Evolutionary conservation across 2,888 invertebrate genomes (phyloP).

Genomic region (Prenolepis imparis): DNA sequence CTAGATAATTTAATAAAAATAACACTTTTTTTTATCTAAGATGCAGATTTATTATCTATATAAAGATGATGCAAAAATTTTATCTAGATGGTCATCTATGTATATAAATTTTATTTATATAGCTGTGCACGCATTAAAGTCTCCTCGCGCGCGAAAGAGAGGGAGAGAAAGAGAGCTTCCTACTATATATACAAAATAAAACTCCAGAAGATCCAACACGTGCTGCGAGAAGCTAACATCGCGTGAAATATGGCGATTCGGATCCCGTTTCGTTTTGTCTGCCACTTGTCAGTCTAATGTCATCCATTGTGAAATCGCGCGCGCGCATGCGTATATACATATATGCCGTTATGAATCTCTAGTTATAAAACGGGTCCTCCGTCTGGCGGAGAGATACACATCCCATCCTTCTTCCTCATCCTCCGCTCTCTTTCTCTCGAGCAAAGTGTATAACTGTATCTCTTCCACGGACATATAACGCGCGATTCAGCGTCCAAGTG

Average conservation of each 20-base stretch:
- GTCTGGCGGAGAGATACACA: slow-evolving; percentile 52
- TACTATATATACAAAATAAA: neutral
- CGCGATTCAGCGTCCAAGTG: slow-evolving; percentile 55
- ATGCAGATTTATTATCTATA: too few species aligned
- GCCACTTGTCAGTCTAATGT: slow-evolving; percentile 60
- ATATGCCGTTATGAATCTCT: slow-evolving; percentile 84
- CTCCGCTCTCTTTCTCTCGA: slow-evolving; percentile 25
- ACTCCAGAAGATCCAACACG: neutral
- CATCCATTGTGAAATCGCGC: slow-evolving; percentile 69
- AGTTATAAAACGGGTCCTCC: slow-evolving; percentile 81
- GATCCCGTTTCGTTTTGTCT: slow-evolving; percentile 62
- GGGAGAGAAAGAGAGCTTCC: neutral
- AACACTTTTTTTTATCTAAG: too few species aligned
- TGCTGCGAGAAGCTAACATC: slow-evolving; percentile 13
- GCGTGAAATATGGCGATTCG: slow-evolving; percentile 58
- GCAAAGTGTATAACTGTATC: slow-evolving; percentile 82
- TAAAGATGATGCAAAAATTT: too few species aligned
- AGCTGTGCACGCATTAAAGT: too few species aligned
- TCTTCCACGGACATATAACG: slow-evolving; percentile 71
- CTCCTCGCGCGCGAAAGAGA: too few species aligned
- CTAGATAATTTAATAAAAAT: too few species aligned
- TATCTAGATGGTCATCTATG: too few species aligned
- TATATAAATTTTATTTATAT: too few species aligned
- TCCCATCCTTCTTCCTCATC: slow-evolving; percentile 41
- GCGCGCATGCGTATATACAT: slow-evolving; percentile 16